Conservation (phyloP, 2,113 vertebrate species). For the Alces alces region DNA sequence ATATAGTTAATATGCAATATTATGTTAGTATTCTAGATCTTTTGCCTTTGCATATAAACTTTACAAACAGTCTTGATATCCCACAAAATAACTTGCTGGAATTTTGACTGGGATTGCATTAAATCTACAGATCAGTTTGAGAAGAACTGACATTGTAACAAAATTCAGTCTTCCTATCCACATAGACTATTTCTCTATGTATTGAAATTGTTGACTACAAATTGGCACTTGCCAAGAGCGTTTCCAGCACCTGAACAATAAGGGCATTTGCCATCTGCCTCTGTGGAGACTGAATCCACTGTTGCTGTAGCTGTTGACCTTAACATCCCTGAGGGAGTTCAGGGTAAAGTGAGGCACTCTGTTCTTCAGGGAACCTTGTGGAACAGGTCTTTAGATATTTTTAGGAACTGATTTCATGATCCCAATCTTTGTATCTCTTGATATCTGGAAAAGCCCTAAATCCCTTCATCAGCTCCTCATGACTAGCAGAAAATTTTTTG, state of each 20-base stretch:
- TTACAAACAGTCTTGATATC: background rate
- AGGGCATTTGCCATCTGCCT: background rate
- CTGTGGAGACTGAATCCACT: background rate
- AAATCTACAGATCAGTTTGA: background rate
- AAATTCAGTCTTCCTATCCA: background rate
- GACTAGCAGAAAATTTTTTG: background rate
- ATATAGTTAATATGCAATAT: background rate
- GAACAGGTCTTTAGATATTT: background rate
- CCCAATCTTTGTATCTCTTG: background rate
- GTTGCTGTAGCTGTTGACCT: background rate
- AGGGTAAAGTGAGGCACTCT: background rate
- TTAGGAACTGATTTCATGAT: background rate
- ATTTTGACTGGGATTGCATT: background rate
- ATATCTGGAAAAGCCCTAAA: background rate
- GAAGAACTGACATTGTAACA: background rate
- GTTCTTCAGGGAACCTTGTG: background rate
- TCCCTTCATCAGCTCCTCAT: accelerated
- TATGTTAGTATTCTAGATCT: background rate
- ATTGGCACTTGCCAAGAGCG: background rate
- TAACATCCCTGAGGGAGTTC: background rate
- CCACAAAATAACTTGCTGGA: background rate
- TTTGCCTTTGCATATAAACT: background rate
- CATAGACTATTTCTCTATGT: background rate
- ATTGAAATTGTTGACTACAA: background rate
- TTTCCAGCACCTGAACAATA: background rate